Evolutionary conservation across 2,797 vertebrate species (phyloP).

Genomic region (Perodicticus potto): DNA sequence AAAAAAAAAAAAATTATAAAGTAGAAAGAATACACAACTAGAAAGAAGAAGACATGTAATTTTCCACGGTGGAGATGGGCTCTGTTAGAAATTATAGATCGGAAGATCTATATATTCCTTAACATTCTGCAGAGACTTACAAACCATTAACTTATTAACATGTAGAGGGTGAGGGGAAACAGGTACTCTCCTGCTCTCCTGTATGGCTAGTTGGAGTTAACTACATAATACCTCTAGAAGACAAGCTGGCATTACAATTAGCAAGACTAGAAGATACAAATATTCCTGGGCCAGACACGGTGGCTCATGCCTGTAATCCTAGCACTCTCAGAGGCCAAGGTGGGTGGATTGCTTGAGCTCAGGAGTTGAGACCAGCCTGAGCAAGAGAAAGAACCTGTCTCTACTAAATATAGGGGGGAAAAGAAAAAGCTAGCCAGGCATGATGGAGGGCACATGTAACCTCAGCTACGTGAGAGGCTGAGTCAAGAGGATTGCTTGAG

Average conservation of each 20-base stretch:
- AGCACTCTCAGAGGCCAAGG: too few species aligned
- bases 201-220: not conserved
- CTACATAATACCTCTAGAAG: not conserved
- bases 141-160: not conserved
- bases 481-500: too few species aligned
- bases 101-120: not conserved
- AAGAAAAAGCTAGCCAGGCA: too few species aligned
- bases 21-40: not conserved
- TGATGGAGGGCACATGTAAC: too few species aligned
- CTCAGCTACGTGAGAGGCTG: too few species aligned
- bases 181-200: not conserved
- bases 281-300: not conserved
- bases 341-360: too few species aligned
- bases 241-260: not conserved
- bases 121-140: not conserved
- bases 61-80: not conserved
- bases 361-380: too few species aligned
- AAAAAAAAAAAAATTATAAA: not conserved
- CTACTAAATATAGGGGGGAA: too few species aligned
- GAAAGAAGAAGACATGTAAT: not conserved
- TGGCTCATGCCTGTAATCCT: too few species aligned
- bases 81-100: slow-evolving; percentile 14
- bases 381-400: too few species aligned
- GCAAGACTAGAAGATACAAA: not conserved
- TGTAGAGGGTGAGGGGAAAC: not conserved